These are phyloP conservation scores for Cyaniris semiargus DNA, from an alignment of 2,888 invertebrate species.

Conservation along the genomic window DNA sequence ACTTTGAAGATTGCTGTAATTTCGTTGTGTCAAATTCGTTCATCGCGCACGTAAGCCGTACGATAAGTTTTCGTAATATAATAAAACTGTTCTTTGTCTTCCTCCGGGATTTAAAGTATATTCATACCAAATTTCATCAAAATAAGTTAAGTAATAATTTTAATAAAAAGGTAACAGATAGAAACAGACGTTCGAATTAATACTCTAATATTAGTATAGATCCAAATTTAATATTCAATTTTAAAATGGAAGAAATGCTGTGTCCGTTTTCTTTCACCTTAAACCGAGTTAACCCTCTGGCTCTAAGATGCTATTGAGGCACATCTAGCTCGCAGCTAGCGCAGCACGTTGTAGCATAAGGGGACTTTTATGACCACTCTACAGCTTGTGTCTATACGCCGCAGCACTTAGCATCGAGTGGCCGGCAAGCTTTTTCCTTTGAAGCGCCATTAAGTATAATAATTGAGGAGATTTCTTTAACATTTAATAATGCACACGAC, in stretches of 20 bases:
- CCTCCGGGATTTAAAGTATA: no score
- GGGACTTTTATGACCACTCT: not conserved
- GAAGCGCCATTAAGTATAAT: not conserved
- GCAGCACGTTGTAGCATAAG: conserved; percentile 11
- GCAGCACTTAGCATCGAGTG: not conserved
- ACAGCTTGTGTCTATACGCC: conserved; percentile 9
- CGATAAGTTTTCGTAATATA: no score
- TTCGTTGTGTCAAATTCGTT: no score
- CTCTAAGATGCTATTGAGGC: not conserved
- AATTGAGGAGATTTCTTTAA: not conserved
- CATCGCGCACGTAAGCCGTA: no score
- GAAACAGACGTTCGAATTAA: no score
- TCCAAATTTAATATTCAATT: no score
- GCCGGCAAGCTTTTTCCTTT: conserved; percentile 14
- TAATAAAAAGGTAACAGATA: no score
- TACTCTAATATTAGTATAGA: no score
- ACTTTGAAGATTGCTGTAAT: no score
- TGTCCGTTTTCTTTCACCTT: not conserved
- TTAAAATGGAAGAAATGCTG: not conserved
- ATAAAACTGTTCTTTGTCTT: no score
- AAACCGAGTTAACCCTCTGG: not conserved
- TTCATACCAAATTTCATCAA: no score
- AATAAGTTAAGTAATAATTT: no score
- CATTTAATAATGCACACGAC: not conserved
- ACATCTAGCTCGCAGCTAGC: conserved; percentile 7